Evolutionary conservation across 2,113 vertebrate genomes (phyloP), one percentile per base, ranked within the genome.

Genomic region (Petrocephalus microphthalmus): DNA sequence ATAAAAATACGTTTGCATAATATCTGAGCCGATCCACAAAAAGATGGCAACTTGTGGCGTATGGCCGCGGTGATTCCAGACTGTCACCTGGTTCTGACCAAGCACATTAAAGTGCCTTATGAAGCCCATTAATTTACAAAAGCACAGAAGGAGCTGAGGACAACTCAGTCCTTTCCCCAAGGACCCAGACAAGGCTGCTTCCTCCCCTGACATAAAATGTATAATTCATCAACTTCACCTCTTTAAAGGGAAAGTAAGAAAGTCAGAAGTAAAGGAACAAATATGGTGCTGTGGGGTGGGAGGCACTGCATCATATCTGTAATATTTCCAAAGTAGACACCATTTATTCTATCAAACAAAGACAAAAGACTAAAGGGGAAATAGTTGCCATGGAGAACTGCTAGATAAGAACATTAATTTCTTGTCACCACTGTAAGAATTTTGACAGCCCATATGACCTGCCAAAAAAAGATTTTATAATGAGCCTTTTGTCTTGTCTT

Each of bases 351-450:
- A 22, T 37, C 29, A 86, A 86, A 8, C 25, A 86, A 57, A 57
- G 17, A 60, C 33, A 45, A 60, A 60, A 47, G 33, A 60, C 7
- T 19, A 11, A 42, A 56, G 33, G 25, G 7, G 33, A 64, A 42
- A 60, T 13, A 60, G 29, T 54, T 17, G n/a, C 53, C 25, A 86
- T 20, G 42, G 85, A 86, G 53, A 86, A 85, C 84, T 85, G 29
- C 5, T 8, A 42, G 29, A 49, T 29, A 85, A 13, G 51, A 33
- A 85, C 84, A 56, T 54, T 33, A 53, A 37, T 54, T 85, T 85
- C 84, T 85, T 85, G 51, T 85, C 51, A 33, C n/a, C 84, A n/a
- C 84, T 54, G 37, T 53, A 85, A 54, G 51, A 85, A 33, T 53
- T 85, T 29, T 85, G 84, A 85, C 84, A 83, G 45, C 81, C 37